Evolutionary conservation across 2,113 vertebrate species (phyloP), one percentile per base, ranked within the genome.

Genomic region (Grammomys dolichurus): DNA sequence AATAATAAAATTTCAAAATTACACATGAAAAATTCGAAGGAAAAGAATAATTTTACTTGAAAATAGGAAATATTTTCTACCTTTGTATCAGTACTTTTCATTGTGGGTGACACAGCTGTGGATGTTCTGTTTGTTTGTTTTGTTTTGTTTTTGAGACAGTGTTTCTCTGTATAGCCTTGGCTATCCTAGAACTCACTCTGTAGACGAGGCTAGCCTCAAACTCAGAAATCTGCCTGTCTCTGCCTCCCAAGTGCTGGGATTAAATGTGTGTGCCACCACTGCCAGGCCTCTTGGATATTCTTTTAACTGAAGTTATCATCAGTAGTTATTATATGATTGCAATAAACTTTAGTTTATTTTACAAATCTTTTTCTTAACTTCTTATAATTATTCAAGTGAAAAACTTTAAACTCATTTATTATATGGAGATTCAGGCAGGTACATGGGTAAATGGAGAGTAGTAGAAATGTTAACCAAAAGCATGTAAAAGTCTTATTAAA

Each of bases 251-350:
- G 51, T 51, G 51, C 51, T 11, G 51, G 51, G 51, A 51, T 51
- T 51, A 51, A 11, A 51, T 9, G 10, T 51, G 51, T 51, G 51
- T 51, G 51, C 51, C 10, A 51, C 10, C 51, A 51, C 51, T 11
- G 51, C 51, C 51, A 9, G 9, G 51, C 51, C 51, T 10, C 51
- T 51, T 51, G 51, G 56, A 60, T 81, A 84, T 80, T 85, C 36
- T 48, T 84, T 90, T 87, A 78, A 69, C 56, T 75, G 72, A 63
- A 88, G 58, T n/a, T 94, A n/a, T 87, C 91, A 63, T 12, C 72
- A 58, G 56, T 40, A 63, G 17, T 81, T 70, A 43, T 75, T 93
- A 75, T 5, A n/a, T 90, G 22, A 87, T 36, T 36, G 4, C 1
- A 0, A 28, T 90, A 89, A 75, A 80, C 4, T 46, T 88, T 87